Conservation (phyloP, 2,797 vertebrate species). For the Coluber constrictor region DNA sequence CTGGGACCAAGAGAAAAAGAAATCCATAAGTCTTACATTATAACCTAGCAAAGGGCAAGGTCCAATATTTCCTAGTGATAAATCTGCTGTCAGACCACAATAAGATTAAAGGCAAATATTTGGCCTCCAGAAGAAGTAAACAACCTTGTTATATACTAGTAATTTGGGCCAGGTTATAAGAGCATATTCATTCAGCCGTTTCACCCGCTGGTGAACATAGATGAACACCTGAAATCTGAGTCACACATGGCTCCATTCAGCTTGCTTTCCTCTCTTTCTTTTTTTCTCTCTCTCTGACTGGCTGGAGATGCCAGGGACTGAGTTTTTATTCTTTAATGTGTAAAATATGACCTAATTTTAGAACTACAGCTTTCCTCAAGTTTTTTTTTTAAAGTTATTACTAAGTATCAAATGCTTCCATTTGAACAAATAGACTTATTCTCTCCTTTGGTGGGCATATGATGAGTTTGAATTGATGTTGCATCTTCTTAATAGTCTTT, state of each 20-base stretch:
- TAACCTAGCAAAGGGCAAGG: slow-evolving; percentile 10
- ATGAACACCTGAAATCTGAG: background rate
- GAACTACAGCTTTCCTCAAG: background rate
- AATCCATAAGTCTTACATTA: slow-evolving; percentile 3
- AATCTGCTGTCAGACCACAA: slow-evolving; percentile 15
- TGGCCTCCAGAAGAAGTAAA: background rate
- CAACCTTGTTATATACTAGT: background rate
- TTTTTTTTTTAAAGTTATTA: background rate
- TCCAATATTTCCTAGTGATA: slow-evolving; percentile 6
- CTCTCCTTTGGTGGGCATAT: background rate
- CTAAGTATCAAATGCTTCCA: background rate
- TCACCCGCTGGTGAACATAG: background rate
- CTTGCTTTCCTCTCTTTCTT: background rate
- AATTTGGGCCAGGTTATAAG: background rate
- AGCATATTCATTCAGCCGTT: background rate
- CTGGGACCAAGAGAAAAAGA: slow-evolving; percentile 2
- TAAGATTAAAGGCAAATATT: slow-evolving; percentile 24
- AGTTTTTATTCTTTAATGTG: background rate
- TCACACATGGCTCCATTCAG: background rate
- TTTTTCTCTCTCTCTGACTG: background rate
- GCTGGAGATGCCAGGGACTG: background rate
- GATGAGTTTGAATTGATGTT: background rate
- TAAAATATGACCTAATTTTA: background rate
- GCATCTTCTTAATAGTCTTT: background rate
- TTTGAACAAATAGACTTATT: background rate